Evolutionary conservation across 2,113 vertebrate species (phyloP), one percentile per base, ranked within the genome.

Genomic region (Ochotona curzoniae): DNA sequence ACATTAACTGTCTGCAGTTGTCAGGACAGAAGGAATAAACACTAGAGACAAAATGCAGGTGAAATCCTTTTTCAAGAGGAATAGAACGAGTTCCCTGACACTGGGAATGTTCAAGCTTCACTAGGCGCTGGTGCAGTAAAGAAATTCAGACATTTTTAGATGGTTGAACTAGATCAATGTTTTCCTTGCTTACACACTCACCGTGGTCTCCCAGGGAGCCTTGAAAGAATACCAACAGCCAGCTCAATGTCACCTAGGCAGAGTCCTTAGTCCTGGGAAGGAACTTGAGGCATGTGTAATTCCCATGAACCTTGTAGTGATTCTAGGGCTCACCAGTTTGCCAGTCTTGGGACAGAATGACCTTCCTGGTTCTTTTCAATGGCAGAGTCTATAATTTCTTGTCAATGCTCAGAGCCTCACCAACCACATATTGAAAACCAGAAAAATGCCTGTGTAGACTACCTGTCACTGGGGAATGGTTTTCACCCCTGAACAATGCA

Each of bases 401-500:
- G 60, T 67, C 79, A 57, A 86, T 13, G 69, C 51, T 67, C 44
- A 61, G 23, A 67, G 60, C 30, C 35, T 90, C 30, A 57, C 54
- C 44, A 82, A 94, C 86, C 66, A 90, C n/a, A 83, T n/a, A 90
- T 76, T 83, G 96, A 54, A 57, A 95, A 75, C 92, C 94, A 97
- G 87, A 96, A 96, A 98, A 97, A 96, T 74, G 85, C 57, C 90
- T 80, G 86, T 87, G 83, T 80, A 92, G 94, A 96, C 94, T 96
- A 89, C 84, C 70, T 95, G 94, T 89, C 90, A 94, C 94, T 91
- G 95, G 98, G 97, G 80, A 97, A 96, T 89, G 96, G 95, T 96
- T 97, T 96, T 96, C 26, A 95, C 95, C 96, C 85, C 96, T 93
- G 97, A 89, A 98, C 94, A 97, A 95, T 95, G 94, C 83, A 94